Percentiles rank a stretch among this genome's conserved stretches.
These are phyloP conservation scores for Malthinus seriepunctatus DNA, from an alignment of 2,888 invertebrate species.

Conservation along the genomic window DNA sequence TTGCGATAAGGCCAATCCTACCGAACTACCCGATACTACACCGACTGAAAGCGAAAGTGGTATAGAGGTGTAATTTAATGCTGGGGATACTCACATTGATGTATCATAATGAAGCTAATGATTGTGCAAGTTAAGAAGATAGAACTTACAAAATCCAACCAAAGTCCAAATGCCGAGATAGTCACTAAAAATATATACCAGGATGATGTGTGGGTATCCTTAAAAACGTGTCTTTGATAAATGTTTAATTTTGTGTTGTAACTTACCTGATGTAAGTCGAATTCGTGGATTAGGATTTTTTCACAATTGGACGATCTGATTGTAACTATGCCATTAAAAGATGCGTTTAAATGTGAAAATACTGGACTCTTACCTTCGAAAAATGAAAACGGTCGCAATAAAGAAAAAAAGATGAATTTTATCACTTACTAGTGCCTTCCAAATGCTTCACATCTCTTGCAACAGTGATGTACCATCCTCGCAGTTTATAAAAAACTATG, in stretches of 20 bases:
- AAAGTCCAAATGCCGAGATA: conserved; percentile 67
- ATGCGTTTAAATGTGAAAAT: conserved; percentile 83
- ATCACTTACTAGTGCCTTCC: conserved; percentile 56
- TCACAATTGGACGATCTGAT: conserved; percentile 79
- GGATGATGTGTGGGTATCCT: conserved; percentile 66
- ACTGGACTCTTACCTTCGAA: conserved; percentile 79
- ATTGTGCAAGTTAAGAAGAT: conserved; percentile 63
- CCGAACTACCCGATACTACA: conserved; percentile 58
- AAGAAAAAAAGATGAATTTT: neutral
- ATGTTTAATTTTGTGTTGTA: neutral
- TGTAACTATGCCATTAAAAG: conserved; percentile 80
- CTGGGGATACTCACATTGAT: conserved; percentile 52
- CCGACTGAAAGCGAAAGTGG: conserved; percentile 21
- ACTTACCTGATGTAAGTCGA: conserved; percentile 64
- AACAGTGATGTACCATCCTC: conserved; percentile 67
- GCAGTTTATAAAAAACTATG: conserved; percentile 65
- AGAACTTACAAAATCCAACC: conserved; percentile 66
- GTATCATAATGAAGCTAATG: conserved; percentile 63
- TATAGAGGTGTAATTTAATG: too few relatives aligned
- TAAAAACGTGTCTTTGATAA: conserved; percentile 4
- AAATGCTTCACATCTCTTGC: conserved; percentile 72
- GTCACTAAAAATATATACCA: conserved; percentile 65
- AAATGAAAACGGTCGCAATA: neutral
- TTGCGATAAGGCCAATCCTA: conserved; percentile 71
- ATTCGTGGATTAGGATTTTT: conserved; percentile 67